phyloP scores from a whole-genome alignment of 2,113 vertebrate genomes.

The Balaenoptera acutorostrata region DNA sequence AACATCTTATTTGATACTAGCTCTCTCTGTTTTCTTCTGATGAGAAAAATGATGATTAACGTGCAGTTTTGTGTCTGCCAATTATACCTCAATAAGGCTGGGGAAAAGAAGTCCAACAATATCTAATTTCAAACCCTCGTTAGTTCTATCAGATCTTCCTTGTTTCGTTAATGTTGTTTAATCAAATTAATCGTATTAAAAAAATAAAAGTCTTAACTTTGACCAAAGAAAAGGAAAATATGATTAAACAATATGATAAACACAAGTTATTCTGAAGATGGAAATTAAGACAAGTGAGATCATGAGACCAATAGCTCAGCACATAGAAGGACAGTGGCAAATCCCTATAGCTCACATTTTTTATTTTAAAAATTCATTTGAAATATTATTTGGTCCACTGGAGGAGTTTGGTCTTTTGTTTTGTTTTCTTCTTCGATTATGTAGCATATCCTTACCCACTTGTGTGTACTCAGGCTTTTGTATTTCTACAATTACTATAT shows the following conservation, averaged over 20 bases:
- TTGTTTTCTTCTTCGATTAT: background rate
- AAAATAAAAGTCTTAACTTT: background rate
- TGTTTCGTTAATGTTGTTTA: background rate
- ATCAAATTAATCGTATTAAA: background rate
- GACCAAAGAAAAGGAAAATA: background rate
- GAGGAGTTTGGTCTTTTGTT: background rate
- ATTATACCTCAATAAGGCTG: background rate
- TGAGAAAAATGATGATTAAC: background rate
- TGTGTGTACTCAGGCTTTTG: background rate
- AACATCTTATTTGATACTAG: background rate
- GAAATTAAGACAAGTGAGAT: background rate
- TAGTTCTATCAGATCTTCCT: background rate
- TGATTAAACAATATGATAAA: background rate
- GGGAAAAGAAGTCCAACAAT: background rate
- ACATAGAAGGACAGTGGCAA: fast-evolving
- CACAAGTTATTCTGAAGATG: background rate
- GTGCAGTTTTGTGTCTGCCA: background rate
- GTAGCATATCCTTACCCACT: background rate
- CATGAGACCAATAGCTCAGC: background rate
- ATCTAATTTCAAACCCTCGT: background rate
- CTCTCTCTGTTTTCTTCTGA: background rate
- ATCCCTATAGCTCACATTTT: background rate
- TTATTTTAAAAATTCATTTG: background rate
- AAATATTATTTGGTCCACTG: background rate
- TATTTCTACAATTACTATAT: background rate